Evolutionary conservation across 2,113 vertebrate genomes (phyloP).

Genomic region (Arvicanthis niloticus): DNA sequence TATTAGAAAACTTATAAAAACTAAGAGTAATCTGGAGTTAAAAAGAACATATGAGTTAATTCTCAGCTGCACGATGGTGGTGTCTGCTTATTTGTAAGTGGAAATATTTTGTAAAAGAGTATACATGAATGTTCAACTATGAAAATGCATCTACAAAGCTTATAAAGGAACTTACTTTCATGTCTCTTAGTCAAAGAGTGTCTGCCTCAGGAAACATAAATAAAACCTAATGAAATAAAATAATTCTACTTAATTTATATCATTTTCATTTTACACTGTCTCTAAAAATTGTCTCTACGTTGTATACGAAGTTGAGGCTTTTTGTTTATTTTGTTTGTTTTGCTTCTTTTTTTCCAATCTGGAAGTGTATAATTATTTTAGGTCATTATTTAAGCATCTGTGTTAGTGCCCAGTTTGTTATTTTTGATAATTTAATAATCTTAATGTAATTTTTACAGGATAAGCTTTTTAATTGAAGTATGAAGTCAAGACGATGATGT

Average conservation of each 20-base stretch:
- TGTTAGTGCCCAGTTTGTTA: conserved; percentile 35
- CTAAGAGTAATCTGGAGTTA: neutral
- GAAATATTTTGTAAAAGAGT: neutral
- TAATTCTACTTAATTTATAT: neutral
- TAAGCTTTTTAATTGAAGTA: conserved; percentile 43
- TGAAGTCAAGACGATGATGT: neutral
- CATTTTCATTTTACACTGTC: conserved; percentile 22
- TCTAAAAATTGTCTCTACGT: neutral
- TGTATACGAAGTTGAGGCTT: conserved; percentile 28
- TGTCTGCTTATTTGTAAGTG: neutral
- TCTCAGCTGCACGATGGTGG: neutral
- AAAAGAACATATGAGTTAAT: conserved; percentile 16
- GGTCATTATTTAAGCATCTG: conserved; percentile 17
- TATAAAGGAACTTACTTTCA: neutral
- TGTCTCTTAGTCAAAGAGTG: neutral
- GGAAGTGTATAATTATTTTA: conserved; percentile 47
- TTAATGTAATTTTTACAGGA: conserved; percentile 7
- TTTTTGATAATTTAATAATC: conserved; percentile 35
- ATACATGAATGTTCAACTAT: conserved; percentile 9
- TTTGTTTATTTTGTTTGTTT: neutral
- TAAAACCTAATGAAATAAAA: conserved; percentile 45
- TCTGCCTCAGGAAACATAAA: neutral
- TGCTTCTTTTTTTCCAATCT: neutral
- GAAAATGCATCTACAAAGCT: neutral
- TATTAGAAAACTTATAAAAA: neutral